phyloP scores from a whole-genome alignment of 2,797 vertebrate genomes.

The Poecilia velifera region DNA sequence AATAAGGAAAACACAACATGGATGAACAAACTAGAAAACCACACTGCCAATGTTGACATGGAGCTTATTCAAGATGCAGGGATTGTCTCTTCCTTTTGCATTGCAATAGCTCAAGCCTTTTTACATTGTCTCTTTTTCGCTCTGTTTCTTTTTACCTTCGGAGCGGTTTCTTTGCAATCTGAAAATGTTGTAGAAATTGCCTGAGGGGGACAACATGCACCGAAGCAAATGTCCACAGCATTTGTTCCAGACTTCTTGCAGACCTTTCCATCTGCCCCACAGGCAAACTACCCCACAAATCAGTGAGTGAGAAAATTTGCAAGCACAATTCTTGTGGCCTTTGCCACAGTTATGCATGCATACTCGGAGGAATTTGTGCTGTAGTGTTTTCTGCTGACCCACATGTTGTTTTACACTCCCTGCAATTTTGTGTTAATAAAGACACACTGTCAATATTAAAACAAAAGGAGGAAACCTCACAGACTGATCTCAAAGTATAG shows the following conservation, averaged over 20 bases:
- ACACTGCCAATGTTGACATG: background rate
- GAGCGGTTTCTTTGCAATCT: background rate
- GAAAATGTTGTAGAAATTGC: background rate
- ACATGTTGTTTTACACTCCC: background rate
- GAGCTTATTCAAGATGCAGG: background rate
- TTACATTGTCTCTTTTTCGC: background rate
- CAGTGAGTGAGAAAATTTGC: background rate
- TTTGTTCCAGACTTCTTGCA: constrained; percentile 1
- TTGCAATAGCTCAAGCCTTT: background rate
- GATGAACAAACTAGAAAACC: background rate
- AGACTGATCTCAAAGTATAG: background rate
- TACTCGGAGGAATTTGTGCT: background rate
- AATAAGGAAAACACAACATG: background rate
- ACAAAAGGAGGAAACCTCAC: constrained; percentile 1
- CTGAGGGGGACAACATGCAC: background rate
- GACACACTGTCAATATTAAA: background rate
- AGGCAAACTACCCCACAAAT: background rate
- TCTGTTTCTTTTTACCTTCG: background rate
- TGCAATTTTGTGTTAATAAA: background rate
- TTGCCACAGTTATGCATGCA: background rate
- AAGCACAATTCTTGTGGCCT: background rate
- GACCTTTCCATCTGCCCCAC: background rate
- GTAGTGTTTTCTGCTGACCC: background rate
- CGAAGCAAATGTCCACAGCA: constrained; percentile 1
- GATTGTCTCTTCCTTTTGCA: background rate